Percentiles rank a stretch among this genome's conserved stretches.
Evolutionary conservation across 1,140 invertebrate genomes (phyloP).

Genomic region (Anthonomus grandis): DNA sequence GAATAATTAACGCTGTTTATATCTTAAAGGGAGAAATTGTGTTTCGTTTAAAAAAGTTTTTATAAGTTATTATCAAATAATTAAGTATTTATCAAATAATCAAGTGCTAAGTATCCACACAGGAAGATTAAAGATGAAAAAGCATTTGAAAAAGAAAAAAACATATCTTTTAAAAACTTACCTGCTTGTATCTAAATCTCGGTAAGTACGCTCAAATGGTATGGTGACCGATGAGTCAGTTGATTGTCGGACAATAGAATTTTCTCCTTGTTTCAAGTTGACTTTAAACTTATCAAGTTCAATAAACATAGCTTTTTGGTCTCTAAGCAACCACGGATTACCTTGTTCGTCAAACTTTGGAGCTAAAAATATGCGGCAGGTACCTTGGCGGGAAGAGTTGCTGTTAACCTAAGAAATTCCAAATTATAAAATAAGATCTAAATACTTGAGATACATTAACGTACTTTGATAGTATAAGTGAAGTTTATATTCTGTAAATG

Average conservation of each 20-base stretch:
- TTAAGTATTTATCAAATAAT: no score
- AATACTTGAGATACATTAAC: no score
- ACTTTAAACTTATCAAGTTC: conserved; percentile 74
- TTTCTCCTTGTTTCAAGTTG: conserved; percentile 59
- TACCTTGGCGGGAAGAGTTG: conserved; percentile 56
- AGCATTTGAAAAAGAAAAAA: no score
- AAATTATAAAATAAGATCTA: no score
- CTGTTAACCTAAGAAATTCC: conserved; percentile 5
- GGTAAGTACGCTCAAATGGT: conserved; percentile 68
- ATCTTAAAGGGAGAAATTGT: no score
- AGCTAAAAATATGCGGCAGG: conserved; percentile 71
- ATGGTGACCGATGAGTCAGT: conserved; percentile 68
- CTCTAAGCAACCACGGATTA: conserved; percentile 57
- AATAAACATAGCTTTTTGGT: conserved; percentile 68
- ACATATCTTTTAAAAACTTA: no score
- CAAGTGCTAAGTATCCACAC: no score
- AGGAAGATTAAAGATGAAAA: no score
- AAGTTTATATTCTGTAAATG: conserved; percentile 74
- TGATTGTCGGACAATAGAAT: conserved; percentile 59
- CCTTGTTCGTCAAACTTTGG: conserved; percentile 68
- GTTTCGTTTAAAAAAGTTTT: no score
- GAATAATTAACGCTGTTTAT: no score
- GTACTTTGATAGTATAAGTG: conserved; percentile 61
- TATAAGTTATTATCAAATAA: no score
- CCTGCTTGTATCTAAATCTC: conserved; percentile 54